Evolutionary conservation across 2,113 vertebrate genomes (phyloP), one percentile per base, ranked within the genome.

Genomic region (Gambusia holbrooki): DNA sequence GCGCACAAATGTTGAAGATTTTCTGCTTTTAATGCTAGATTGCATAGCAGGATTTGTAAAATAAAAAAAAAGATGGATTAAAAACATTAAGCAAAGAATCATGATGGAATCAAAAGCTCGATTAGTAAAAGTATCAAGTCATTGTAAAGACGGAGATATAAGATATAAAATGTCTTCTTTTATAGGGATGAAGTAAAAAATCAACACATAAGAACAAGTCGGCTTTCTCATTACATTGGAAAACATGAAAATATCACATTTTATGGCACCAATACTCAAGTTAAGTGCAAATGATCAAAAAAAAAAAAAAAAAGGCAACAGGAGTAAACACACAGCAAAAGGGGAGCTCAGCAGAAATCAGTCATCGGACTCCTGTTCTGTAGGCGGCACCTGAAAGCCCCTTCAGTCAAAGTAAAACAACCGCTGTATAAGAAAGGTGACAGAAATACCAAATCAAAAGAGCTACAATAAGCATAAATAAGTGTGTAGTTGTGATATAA

Each of bases 261-360:
- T 42, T 68, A 80, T 80, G 81, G 69, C 65, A 85, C 48, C 15
- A 37, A 76, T 77, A 60, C 61, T 85, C 64, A 80, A 87, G 87
- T 87, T 71, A 76, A 87, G 89, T 86, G 89, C 82, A 91, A 92
- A 85, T 70, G 29, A 87, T 77, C 64, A 81, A 29, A 42, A 79
- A 81, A 89, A 87, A 76, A 62, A 84, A 77, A 81, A 27, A 42
- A 79, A 81, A 89, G 78, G 74, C 82, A 85, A 73, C 73, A 68
- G 27, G 62, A 73, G 69, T 69, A 83, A 84, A 87, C 72, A 74
- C 5, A 65, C 62, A 77, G 69, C 37, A 45, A 48, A 71, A 45
- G 42, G 14, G 15, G 42, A 45, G 14, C 3, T 5, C 42, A 45
- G 15, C 42, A 19, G 45, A 48, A 48, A 48, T 17, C 5, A 48